A percentile compares a stretch with the other conserved stretches of the same genome.
These are phyloP conservation scores for Atta cephalotes DNA, from an alignment of 1,140 invertebrate genomes.

Conservation along the genomic window DNA sequence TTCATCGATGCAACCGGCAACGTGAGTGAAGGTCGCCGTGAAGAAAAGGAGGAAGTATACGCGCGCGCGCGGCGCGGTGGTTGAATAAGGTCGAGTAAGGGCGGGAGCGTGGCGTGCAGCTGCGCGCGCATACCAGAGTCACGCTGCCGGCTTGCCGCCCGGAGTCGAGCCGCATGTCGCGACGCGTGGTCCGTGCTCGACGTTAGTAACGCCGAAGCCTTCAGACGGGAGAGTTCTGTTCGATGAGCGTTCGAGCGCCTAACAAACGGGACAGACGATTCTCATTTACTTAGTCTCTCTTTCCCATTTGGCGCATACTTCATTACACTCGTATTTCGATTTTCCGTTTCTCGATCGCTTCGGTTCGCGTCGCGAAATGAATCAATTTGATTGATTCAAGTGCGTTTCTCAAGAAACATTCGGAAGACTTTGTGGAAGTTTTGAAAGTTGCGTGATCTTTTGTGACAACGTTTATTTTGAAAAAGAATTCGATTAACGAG, in stretches of 20 bases:
- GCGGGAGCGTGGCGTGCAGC: conserved; percentile 59
- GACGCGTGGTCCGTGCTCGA: too few species aligned
- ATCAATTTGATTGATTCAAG: background rate
- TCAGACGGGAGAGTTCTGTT: conserved; percentile 44
- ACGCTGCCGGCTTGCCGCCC: conserved; percentile 78
- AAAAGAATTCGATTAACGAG: background rate
- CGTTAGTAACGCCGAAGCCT: conserved; percentile 78
- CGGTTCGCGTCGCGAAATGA: background rate
- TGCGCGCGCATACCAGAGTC: conserved; percentile 80
- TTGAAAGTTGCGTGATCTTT: background rate
- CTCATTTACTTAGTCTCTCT: background rate
- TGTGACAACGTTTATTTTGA: too few species aligned
- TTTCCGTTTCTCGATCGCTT: background rate
- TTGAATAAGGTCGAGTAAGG: conserved; percentile 57
- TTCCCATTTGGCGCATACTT: background rate
- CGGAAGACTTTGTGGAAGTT: background rate
- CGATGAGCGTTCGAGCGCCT: background rate
- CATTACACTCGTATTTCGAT: background rate
- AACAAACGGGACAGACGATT: background rate
- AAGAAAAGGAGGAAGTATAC: conserved; percentile 51
- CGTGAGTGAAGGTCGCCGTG: conserved; percentile 13
- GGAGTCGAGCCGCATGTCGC: background rate
- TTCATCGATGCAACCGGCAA: background rate
- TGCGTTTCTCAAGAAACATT: background rate
- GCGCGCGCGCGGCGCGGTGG: conserved; percentile 10